Evolutionary conservation across 92 coral and sea anemone species (phyloP), one percentile per base, ranked within the genome.

Genomic region (Epizoanthus ramosus): DNA sequence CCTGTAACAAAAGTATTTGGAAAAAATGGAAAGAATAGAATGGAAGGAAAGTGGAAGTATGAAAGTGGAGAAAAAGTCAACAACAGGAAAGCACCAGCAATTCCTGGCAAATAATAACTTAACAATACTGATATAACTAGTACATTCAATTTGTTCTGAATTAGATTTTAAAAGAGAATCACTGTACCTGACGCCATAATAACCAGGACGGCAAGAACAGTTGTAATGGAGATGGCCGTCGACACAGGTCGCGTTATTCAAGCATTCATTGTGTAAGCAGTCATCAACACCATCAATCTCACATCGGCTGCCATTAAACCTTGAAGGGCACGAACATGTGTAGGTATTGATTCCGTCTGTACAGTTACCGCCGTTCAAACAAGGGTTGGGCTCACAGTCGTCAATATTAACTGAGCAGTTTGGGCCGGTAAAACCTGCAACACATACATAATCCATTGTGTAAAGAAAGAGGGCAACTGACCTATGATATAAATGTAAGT

Each of bases 241-340:
- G 9, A 84, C 65, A 82, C 98, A 94, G 22, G 67, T 77, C 12
- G 89, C 95, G 70, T 85, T 87, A 24, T 89, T 79, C 41, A 57
- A 73, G 67, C 98, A 91, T 37, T 86, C 88, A 59, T 73, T 95
- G 19, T 89, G 87, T 50, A 69, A 59, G 81, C 92, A 92, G 45
- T 76, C 87, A 77, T 92, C 91, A 59, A 76, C 69, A 35, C 68
- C 68, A 67, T 94, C 98, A 17, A 74, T 65, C 24, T 81, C 70
- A 71, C 98, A 94, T 54, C 82, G 80, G 3, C 73, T 25, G 3
- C 98, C 98, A 17, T 90, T 88, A 63, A 75, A 92, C 22, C 98
- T 95, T 90, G 88, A 4, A 37, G 79, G 73, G 45, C 81, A 91
- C n/a, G 57, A 23, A 67, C 87, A 88, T 58, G 63, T 87, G 22